Base-by-base conservation (phyloP, 2,888 invertebrate genomes). In the Lymantria dispar region DNA sequence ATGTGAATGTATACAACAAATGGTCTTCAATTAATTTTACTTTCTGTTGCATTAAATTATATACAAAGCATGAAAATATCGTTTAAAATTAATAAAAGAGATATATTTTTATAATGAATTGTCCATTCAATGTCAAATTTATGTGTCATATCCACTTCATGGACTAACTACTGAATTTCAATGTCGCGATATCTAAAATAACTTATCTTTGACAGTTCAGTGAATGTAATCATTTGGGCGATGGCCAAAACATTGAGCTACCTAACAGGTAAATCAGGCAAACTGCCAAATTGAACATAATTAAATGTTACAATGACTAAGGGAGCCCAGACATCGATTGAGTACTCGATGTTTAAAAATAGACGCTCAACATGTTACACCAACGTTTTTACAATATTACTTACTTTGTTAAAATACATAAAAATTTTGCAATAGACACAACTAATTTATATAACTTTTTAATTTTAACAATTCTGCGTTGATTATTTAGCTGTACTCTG, bases 131-230 rank as follows among this genome's bases (percentile, higher is more conserved):
- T 76, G 78, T 75, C 80, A 75, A 62, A 58, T 61, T 52, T 48
- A 48, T 42, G 39, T 52, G 48, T 39, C 52, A 45, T 42, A 48
- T 42, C 12, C 8, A 14, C 49, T 48, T 29, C 41, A 42, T 47
- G 59, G 65, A 55, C 63, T 63, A 62, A 60, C 65, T 61, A 71
- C 74, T 73, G 75, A 74, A 74, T 83, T 85, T 88, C 90, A 90
- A 88, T 88, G 89, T 84, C 90, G 76, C 68, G 62, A 77, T 78
- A 86, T 80, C 87, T 83, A 88, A 91, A 91, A 91, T 91, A 89
- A 89, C 88, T 90, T 89, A 91, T 87, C 78, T 89, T 89, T 90
- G 90, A 89, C 90, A 89, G 87, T 83, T 85, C 76, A 80, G 83
- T 86, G 83, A 85, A 85, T 87, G 86, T 88, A 85, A 88, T 86